Conservation (phyloP, 2,888 invertebrate genomes). For the Tiphia femorata region DNA sequence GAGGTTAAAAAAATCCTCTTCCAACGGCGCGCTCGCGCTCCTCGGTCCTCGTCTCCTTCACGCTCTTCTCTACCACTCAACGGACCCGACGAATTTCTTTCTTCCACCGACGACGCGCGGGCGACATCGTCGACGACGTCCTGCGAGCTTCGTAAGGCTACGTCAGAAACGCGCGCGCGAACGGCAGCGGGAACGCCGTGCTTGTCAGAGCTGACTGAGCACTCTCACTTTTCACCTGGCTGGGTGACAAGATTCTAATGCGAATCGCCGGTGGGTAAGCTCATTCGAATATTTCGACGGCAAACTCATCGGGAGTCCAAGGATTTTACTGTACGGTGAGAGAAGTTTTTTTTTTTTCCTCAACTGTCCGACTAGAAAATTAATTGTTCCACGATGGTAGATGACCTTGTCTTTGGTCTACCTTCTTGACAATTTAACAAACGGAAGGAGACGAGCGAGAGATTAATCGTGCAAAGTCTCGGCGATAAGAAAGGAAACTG, state of each 20-base stretch:
- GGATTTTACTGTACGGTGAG: too few relatives aligned
- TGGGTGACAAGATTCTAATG: slow-evolving; percentile 27
- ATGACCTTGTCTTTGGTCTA: too few relatives aligned
- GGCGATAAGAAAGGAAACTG: too few relatives aligned
- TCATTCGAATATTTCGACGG: too few relatives aligned
- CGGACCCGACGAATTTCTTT: background rate
- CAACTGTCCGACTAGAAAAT: too few relatives aligned
- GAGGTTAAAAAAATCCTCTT: slow-evolving; percentile 35
- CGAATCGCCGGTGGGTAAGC: too few relatives aligned
- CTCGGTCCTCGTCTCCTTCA: background rate
- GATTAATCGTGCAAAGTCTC: too few relatives aligned
- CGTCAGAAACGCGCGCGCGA: background rate
- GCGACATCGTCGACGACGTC: slow-evolving; percentile 20
- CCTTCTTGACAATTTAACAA: too few relatives aligned
- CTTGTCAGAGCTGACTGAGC: slow-evolving; percentile 16
- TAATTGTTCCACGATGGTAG: too few relatives aligned
- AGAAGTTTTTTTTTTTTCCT: too few relatives aligned
- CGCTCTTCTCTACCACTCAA: slow-evolving; percentile 9
- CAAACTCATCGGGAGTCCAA: too few relatives aligned
- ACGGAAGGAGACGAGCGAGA: too few relatives aligned
- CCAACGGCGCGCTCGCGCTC: background rate
- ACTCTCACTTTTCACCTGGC: slow-evolving; percentile 51
- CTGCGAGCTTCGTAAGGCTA: background rate
- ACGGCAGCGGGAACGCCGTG: slow-evolving; percentile 9
- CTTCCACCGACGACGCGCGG: slow-evolving; percentile 5